These are phyloP conservation scores for Himalopsyche kuldschensis DNA, from an alignment of 2,888 invertebrate species.

Conservation along the genomic window DNA sequence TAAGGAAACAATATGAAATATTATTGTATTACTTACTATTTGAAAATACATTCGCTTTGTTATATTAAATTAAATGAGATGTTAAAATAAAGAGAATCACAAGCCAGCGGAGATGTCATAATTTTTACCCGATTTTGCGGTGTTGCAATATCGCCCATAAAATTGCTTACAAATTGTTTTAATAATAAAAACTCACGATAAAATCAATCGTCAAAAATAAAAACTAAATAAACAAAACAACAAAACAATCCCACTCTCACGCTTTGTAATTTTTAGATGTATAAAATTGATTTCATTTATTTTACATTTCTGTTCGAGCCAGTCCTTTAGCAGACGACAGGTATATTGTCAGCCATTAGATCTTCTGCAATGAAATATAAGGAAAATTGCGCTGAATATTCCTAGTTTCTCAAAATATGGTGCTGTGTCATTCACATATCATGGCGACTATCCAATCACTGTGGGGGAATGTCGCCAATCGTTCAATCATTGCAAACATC, in stretches of 20 bases:
- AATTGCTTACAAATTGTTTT: conserved; percentile 29
- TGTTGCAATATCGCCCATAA: conserved; percentile 33
- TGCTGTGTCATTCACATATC: neutral
- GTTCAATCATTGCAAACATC: neutral
- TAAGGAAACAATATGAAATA: neutral
- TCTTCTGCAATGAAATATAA: conserved; percentile 40
- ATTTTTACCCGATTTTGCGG: neutral
- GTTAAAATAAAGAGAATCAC: neutral
- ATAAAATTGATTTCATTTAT: conserved; percentile 57
- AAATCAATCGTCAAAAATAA: conserved; percentile 41
- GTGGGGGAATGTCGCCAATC: neutral
- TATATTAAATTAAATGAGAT: neutral
- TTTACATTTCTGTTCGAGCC: conserved; percentile 41
- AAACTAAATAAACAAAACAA: conserved; percentile 42
- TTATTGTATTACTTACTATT: no score
- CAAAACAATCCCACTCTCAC: conserved; percentile 64
- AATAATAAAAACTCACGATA: conserved; percentile 36
- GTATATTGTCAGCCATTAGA: conserved; percentile 39
- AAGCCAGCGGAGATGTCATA: neutral
- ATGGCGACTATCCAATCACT: neutral
- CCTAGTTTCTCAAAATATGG: neutral
- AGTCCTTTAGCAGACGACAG: conserved; percentile 38
- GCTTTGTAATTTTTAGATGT: conserved; percentile 47
- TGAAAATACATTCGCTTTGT: neutral
- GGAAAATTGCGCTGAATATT: conserved; percentile 37